Conservation (phyloP, 2,888 invertebrate genomes). For the Oscheius onirici region DNA sequence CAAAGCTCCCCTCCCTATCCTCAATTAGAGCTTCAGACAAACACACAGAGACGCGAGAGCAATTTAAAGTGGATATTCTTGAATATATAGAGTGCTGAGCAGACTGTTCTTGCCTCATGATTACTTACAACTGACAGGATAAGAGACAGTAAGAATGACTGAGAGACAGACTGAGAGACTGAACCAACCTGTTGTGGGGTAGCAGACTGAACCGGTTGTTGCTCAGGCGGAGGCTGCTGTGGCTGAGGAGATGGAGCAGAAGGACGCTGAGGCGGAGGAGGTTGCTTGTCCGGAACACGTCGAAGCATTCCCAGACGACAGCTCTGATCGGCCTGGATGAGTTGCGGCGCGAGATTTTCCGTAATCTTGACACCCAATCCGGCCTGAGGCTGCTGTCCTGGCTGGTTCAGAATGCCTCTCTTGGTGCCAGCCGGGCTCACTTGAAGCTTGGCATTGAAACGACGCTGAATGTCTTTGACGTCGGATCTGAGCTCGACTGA, state of each 20-base stretch:
- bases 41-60: too few relatives aligned
- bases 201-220: too few relatives aligned
- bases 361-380: background rate
- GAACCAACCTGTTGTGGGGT: too few relatives aligned
- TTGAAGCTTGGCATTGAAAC: constrained; percentile 9
- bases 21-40: too few relatives aligned
- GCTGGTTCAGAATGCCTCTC: background rate
- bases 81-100: too few relatives aligned
- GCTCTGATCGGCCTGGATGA: constrained; percentile 12
- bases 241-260: background rate
- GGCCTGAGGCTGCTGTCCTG: background rate
- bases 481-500: constrained; percentile 2
- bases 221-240: background rate
- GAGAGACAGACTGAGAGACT: too few relatives aligned
- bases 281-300: background rate
- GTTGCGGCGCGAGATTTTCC: background rate
- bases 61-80: too few relatives aligned
- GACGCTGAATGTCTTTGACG: constrained; percentile 2
- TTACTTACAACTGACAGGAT: too few relatives aligned
- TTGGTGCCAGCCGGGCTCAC: background rate
- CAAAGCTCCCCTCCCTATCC: too few relatives aligned
- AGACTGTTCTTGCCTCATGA: too few relatives aligned
- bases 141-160: too few relatives aligned
- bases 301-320: constrained; percentile 1
- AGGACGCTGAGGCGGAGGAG: background rate